Conservation (phyloP, 2,113 vertebrate species). For the Potamarius usumacintae region DNA sequence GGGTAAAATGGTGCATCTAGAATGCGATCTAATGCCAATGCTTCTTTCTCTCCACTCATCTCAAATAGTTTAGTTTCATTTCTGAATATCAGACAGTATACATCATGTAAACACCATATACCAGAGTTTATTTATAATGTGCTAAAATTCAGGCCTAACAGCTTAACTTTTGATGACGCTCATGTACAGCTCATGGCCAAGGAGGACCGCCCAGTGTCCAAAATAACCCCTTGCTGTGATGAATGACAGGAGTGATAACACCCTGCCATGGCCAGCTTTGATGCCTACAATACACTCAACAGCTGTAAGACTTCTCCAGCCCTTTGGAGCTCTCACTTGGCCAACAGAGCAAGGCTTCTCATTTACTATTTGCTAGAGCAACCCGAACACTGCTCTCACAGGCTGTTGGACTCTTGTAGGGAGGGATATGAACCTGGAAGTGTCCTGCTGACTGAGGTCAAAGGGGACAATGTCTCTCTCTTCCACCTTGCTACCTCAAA, state of each 20-base stretch:
- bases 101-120: background rate
- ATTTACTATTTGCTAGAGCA: constrained; percentile 25
- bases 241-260: constrained; percentile 46
- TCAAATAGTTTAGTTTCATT: background rate
- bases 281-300: constrained; percentile 34
- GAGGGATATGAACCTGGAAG: constrained; percentile 44
- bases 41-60: background rate
- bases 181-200: constrained; percentile 23
- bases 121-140: constrained; percentile 24
- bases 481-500: constrained; percentile 21
- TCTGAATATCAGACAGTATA: background rate
- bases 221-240: constrained; percentile 36
- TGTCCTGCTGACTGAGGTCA: constrained; percentile 39
- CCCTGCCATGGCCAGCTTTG: constrained; percentile 43
- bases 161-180: constrained; percentile 15
- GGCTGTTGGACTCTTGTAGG: constrained; percentile 13
- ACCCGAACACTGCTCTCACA: constrained; percentile 9
- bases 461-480: constrained; percentile 39
- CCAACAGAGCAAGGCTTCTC: constrained; percentile 35
- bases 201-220: constrained; percentile 15
- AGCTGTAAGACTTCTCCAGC: constrained; percentile 35
- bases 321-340: constrained; percentile 34
- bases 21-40: background rate
- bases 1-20: background rate
- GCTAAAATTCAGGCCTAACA: constrained; percentile 2